Evolutionary conservation across 1,140 invertebrate genomes (phyloP), one percentile per base, ranked within the genome.

Genomic region (Monochamus saltuarius): DNA sequence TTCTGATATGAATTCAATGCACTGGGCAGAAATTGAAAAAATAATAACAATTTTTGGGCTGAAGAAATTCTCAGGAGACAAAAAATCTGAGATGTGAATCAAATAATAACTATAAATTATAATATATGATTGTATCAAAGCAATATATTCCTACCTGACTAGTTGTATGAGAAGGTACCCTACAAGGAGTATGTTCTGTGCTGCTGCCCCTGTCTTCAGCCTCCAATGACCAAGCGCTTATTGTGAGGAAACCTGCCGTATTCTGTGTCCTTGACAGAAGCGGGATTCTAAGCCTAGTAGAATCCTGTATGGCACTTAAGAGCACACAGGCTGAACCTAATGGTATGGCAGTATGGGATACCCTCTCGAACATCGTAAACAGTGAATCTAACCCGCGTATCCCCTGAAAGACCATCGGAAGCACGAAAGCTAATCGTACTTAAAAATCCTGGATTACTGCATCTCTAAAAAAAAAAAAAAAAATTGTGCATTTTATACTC

Each of bases 401-500:
- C 82, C 0, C 84, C 78, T 10, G 79, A 83, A 7, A 94, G 80
- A 17, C 89, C 88, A 70, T 92, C 89, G 66, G 87, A 89, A 1
- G 84, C 82, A 19, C 88, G 83, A 75, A 95, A 93, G 64, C 86
- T 84, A 14, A 94, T 84, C 0, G 94, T 97, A 66, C 87, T 91
- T n/a, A 95, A 80, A 76, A 96, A 97, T 65, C 85, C 84, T 0
- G 94, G 94, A 77, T 92, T 93, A 68, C 89, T 91, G 69, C 85
- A 89, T 68, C 82, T 86, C 88, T 93, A 78, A 45, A 79, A 78
- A 63, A 66, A 71, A 51, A 67, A 73, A 63, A 59, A 8, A 10
- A 9, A n/a, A 37, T 9, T 40, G 16, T 17, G 6, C 16, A 16
- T 14, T 10, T 43, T n/a, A 55, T 65, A 14, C 52, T 1, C 16